Base-by-base conservation (phyloP, 92 coral and sea anemone species). In the Paragorgia papillata region DNA sequence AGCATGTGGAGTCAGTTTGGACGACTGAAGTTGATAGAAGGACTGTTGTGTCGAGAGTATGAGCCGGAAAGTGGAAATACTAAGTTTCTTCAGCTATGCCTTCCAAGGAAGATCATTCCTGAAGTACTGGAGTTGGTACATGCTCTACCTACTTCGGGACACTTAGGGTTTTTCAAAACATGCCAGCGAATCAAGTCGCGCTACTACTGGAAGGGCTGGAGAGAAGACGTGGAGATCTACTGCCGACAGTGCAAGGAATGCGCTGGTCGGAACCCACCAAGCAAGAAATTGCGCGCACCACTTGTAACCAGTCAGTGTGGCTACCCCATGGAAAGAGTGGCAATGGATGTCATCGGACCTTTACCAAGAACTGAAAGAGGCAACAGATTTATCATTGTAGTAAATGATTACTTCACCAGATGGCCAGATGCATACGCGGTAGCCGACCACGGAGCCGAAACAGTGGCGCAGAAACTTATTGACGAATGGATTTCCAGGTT, bases 261-360 rank as follows among this genome's bases (percentile, higher is more conserved):
- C 20, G 69, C 74, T 30, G 63, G 59, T 21, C 63, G 81, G 39
- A 75, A 75, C 19, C 24, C 46, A 0, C 82, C 69, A n/a, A 65
- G 48, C 24, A 73, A 73, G 17, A 60, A 59, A 7, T 76, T 49
- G 1, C 76, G 70, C 57, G 76, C 62, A 10, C 76, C 81, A 20
- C 34, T 82, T 66, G 30, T 43, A 22, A 54, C 76, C 6, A 76
- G 63, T 18, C 66, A 39, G 60, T 53, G 76, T 26, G 78, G 78
- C 31, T 83, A 55, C 57, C 86, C 82, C 21, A 24, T 75, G 34
- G 86, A 82, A 53, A 82, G 80, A 62, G 76, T 79, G 14, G 74
- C 75, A 17, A 76, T 83, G 43, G 79, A 59, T 71, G 37, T 83
- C 22, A 37, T 58, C 9, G 80, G 87, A 15, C 87, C 87, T 13